These are phyloP conservation scores for Osedax frankpressi DNA, from an alignment of 2,888 invertebrate genomes.

Conservation along the genomic window DNA sequence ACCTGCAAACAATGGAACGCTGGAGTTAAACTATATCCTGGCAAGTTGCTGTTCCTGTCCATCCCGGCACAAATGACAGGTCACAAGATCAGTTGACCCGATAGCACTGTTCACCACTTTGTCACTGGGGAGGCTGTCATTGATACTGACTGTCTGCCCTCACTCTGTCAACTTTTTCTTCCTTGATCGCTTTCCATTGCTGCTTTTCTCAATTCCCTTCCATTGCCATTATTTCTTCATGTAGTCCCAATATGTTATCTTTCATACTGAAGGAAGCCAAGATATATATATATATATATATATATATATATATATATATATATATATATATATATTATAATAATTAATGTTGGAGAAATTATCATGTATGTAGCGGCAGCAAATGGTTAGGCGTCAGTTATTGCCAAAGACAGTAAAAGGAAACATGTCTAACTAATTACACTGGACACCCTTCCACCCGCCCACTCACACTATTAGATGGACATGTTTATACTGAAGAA, in stretches of 20 bases:
- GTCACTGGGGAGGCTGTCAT: neutral
- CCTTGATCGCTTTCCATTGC: neutral
- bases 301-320: too few relatives aligned
- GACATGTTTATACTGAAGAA: slow-evolving; percentile 8
- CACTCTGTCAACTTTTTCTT: neutral
- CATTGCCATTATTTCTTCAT: neutral
- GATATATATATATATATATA: neutral
- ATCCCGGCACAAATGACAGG: neutral
- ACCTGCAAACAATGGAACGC: slow-evolving; percentile 9
- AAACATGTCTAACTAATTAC: slow-evolving; percentile 1
- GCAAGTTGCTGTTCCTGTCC: neutral
- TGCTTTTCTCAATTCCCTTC: neutral
- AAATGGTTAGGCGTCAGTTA: slow-evolving; percentile 5
- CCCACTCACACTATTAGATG: slow-evolving; percentile 5
- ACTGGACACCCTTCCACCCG: neutral
- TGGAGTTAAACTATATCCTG: slow-evolving; percentile 1
- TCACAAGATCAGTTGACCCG: neutral
- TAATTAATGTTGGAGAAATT: neutral
- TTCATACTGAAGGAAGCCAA: neutral
- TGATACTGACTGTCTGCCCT: neutral
- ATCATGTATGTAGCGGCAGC: neutral
- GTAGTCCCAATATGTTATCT: neutral
- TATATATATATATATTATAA: neutral
- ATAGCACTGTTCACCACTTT: neutral
- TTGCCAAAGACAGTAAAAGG: slow-evolving; percentile 5